These are phyloP conservation scores for Apantesis nais DNA, from an alignment of 2,888 invertebrate genomes.

Conservation along the genomic window DNA sequence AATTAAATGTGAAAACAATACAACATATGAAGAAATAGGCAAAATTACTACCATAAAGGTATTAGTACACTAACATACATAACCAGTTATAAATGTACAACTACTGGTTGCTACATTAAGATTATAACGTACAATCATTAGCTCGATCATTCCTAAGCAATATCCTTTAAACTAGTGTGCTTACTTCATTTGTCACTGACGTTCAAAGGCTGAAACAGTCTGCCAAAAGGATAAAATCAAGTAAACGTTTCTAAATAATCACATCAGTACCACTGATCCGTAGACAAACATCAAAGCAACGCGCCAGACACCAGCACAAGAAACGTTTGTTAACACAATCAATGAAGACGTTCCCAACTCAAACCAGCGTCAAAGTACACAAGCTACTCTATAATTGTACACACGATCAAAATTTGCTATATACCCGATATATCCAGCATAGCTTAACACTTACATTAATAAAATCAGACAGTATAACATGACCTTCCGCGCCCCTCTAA, in stretches of 20 bases:
- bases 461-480: slow-evolving; percentile 36
- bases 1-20: no score
- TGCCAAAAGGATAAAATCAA: slow-evolving; percentile 47
- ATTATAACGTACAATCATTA: background rate
- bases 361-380: slow-evolving; percentile 53
- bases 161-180: slow-evolving; percentile 45
- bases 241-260: slow-evolving; percentile 53
- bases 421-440: slow-evolving; percentile 35
- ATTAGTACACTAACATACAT: background rate
- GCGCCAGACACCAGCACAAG: slow-evolving; percentile 61
- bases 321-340: slow-evolving; percentile 75
- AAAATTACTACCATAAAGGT: background rate
- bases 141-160: slow-evolving; percentile 8
- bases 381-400: slow-evolving; percentile 45
- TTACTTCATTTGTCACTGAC: slow-evolving; percentile 41
- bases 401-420: slow-evolving; percentile 29
- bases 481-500: slow-evolving; percentile 41
- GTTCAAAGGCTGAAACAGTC: slow-evolving; percentile 45
- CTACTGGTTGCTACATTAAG: background rate
- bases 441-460: slow-evolving; percentile 31
- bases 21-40: no score
- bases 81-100: background rate
- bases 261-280: slow-evolving; percentile 53
- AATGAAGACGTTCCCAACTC: slow-evolving; percentile 64
- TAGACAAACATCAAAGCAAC: slow-evolving; percentile 74